Conservation (phyloP, 1,140 invertebrate species). For the Bombus pascuorum region DNA sequence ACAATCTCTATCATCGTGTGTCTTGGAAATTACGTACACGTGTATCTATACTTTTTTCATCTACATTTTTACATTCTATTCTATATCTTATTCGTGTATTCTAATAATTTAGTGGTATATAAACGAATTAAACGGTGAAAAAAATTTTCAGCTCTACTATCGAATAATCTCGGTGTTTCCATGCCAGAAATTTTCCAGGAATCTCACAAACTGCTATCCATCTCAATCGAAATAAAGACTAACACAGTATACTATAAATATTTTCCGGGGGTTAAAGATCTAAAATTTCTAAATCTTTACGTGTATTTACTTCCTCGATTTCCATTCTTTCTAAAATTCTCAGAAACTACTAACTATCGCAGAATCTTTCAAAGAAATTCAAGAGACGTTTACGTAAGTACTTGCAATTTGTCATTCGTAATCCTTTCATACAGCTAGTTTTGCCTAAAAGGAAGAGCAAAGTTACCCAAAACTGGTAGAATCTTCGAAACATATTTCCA, state of each 20-base stretch:
- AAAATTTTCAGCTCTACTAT: too few species aligned
- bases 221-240: background rate
- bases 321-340: background rate
- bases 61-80: too few species aligned
- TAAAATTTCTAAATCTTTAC: background rate
- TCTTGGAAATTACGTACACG: background rate
- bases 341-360: background rate
- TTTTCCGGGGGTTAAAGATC: background rate
- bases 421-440: background rate
- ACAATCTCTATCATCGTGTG: background rate
- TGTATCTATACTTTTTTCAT: background rate
- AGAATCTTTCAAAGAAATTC: background rate
- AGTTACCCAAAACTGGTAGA: background rate
- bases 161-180: background rate
- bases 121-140: too few species aligned
- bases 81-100: too few species aligned
- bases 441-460: background rate
- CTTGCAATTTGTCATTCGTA: background rate
- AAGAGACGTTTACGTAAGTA: background rate
- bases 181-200: background rate
- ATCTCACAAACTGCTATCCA: background rate
- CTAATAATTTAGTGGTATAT: too few species aligned
- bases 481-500: background rate
- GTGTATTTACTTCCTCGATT: background rate
- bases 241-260: background rate